These are phyloP conservation scores for Sebastes paucispinis DNA, from an alignment of 2,797 vertebrate species.

Conservation along the genomic window DNA sequence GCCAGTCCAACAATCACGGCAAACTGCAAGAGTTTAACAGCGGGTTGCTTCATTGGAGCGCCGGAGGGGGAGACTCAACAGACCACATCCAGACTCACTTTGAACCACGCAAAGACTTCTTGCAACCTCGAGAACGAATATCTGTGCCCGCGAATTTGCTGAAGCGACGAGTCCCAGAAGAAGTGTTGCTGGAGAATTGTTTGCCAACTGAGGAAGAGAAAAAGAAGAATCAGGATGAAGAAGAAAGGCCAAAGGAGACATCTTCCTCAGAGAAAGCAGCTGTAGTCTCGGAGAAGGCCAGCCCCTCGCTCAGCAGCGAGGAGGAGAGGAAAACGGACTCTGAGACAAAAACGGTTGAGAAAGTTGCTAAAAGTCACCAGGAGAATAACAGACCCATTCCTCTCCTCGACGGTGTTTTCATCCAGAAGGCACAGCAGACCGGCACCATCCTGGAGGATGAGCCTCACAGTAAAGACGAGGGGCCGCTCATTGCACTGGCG, in stretches of 20 bases:
- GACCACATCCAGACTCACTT: constrained; percentile 99
- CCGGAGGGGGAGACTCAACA: constrained; percentile 97
- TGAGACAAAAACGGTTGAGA: constrained; percentile 74
- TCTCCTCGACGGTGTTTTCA: constrained; percentile 78
- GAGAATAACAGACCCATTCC: constrained; percentile 83
- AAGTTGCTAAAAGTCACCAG: constrained; percentile 69
- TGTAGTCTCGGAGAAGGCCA: constrained; percentile 51
- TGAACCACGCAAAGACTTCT: constrained; percentile 89
- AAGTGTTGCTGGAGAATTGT: constrained; percentile 61
- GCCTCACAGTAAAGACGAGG: constrained; percentile 98
- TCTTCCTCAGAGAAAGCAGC: constrained; percentile 65
- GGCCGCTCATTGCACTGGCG: constrained; percentile 91
- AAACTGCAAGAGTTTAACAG: constrained; percentile 96
- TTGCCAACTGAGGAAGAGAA: constrained; percentile 76
- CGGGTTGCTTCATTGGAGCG: constrained; percentile 95
- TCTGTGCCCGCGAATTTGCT: constrained; percentile 68
- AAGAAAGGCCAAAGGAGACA: constrained; percentile 56
- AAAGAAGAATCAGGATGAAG: constrained; percentile 71
- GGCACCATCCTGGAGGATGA: constrained; percentile 95
- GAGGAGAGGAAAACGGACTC: constrained; percentile 72
- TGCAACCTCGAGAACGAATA: constrained; percentile 82
- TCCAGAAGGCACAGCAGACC: constrained; percentile 78
- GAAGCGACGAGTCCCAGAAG: constrained; percentile 60
- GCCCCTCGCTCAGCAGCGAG: constrained; percentile 78
- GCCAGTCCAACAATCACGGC: constrained; percentile 89